Evolutionary conservation across 2,797 vertebrate genomes (phyloP).

Genomic region (Pterois miles): DNA sequence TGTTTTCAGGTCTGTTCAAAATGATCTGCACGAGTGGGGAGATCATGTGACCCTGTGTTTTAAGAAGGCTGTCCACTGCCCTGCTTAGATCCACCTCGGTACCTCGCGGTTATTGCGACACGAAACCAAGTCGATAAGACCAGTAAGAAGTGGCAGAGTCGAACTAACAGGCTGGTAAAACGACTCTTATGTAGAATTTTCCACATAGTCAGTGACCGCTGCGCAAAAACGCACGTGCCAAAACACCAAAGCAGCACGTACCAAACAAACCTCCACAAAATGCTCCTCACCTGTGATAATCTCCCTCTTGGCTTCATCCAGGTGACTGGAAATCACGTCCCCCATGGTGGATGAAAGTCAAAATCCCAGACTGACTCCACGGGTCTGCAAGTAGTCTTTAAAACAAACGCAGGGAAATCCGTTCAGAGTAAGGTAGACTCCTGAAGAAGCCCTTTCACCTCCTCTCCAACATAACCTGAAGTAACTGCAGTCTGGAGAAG

Average conservation of each 20-base stretch:
- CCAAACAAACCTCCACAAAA: not conserved
- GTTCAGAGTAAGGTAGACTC: not conserved
- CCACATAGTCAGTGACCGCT: not conserved
- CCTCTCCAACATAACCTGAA: not conserved
- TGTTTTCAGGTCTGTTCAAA: not conserved
- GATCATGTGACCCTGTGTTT: not conserved
- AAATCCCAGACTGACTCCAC: constrained; percentile 13
- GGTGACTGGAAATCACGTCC: constrained; percentile 92
- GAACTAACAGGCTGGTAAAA: not conserved
- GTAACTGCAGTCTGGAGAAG: not conserved
- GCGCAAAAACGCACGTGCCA: constrained; percentile 22
- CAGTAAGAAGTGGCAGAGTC: not conserved
- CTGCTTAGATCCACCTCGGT: not conserved
- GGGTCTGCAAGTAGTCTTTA: not conserved
- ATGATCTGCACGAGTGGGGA: no score
- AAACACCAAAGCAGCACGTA: not conserved
- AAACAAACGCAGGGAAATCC: not conserved
- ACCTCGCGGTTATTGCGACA: not conserved
- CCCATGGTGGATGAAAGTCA: constrained; percentile 83
- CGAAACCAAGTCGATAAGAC: not conserved
- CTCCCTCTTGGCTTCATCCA: constrained; percentile 92
- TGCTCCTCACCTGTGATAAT: constrained; percentile 88
- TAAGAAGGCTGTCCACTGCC: not conserved
- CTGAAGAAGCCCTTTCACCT: not conserved
- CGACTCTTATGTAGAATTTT: not conserved